Base-by-base conservation (phyloP, 2,113 vertebrate species). In the Seriola rivoliana region DNA sequence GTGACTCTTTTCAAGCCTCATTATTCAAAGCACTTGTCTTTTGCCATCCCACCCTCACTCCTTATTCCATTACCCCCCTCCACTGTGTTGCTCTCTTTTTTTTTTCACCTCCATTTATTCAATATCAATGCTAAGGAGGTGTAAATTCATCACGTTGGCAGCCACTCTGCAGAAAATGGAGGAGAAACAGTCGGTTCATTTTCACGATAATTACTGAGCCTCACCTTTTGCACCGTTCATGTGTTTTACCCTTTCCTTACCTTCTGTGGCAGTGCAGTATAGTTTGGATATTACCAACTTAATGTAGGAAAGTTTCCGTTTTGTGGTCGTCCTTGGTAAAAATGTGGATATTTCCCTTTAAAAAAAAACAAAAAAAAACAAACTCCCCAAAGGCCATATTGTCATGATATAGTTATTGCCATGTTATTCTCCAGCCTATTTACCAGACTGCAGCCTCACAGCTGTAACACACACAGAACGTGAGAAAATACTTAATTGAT, bases 1-100 rank as follows among this genome's bases (percentile, higher is more conserved):
- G 62, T 38, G 58, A 87, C 38, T 77, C 59, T 81, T 86, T 84
- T 82, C 80, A 78, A 73, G 36, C 48, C 71, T 90, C 69, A 78
- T 89, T 59, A 91, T 89, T 87, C 75, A 84, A 68, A 75, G 64
- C 55, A 36, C 68, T 84, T 71, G 71, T 76, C 36, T 81, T 77
- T 78, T 65, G 17, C 78, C 5, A 23, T 36, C 68, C 72, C 67
- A 8, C 71, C 34, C 13, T 84, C 29, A 0, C 38, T 70, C 71
- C 55, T 83, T 81, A 68, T 87, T 85, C 67, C 52, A 81, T 84
- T 84, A 78, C 59, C 16, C 55, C 14, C 11, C 46, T 40, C 16
- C 1, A 0, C 52, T 60, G 73, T 21, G 3, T 65, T 19, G 40
- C 86, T 17, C 36, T 34, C 50, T 59, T n/a, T 3, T 48, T 16